These are phyloP conservation scores for Lampris megalopsis DNA, from an alignment of 2,113 vertebrate genomes.

Conservation along the genomic window DNA sequence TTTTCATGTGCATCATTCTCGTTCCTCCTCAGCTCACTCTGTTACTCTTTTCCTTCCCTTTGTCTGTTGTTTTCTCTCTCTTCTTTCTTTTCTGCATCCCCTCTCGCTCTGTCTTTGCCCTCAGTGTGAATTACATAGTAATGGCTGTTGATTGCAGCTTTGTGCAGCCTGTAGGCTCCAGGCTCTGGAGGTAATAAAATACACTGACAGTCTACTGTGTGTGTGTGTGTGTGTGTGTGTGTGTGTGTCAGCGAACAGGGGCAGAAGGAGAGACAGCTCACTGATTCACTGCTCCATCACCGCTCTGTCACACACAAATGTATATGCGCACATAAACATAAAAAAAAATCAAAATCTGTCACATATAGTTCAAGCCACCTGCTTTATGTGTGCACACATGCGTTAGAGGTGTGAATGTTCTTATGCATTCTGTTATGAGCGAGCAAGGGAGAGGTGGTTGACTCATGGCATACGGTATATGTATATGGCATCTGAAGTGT, in stretches of 20 bases:
- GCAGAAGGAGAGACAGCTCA: conserved; percentile 3
- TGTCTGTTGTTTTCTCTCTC: conserved; percentile 27
- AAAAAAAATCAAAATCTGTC: neutral
- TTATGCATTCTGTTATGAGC: conserved; percentile 42
- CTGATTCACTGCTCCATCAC: neutral
- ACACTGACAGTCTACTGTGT: conserved; percentile 15
- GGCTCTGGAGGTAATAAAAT: conserved; percentile 41
- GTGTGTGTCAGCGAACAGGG: neutral
- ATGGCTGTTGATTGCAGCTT: conserved; percentile 23
- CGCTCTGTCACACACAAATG: neutral
- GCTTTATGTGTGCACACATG: conserved; percentile 14
- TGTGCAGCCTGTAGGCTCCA: conserved; percentile 24
- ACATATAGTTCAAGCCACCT: conserved; percentile 31
- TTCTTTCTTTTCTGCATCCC: neutral
- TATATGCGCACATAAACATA: neutral
- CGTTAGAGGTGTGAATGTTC: conserved; percentile 54
- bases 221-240: conserved; percentile 13
- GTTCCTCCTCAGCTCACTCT: conserved; percentile 15
- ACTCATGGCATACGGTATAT: conserved; percentile 23
- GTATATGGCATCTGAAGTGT: conserved; percentile 32
- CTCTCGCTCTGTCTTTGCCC: conserved; percentile 6
- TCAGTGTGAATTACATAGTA: conserved; percentile 40
- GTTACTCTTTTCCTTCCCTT: conserved; percentile 14
- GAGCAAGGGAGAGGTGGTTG: neutral
- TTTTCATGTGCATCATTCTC: conserved; percentile 8